Conservation (phyloP, 2,888 invertebrate species). For the Halictus quadricinctus region DNA sequence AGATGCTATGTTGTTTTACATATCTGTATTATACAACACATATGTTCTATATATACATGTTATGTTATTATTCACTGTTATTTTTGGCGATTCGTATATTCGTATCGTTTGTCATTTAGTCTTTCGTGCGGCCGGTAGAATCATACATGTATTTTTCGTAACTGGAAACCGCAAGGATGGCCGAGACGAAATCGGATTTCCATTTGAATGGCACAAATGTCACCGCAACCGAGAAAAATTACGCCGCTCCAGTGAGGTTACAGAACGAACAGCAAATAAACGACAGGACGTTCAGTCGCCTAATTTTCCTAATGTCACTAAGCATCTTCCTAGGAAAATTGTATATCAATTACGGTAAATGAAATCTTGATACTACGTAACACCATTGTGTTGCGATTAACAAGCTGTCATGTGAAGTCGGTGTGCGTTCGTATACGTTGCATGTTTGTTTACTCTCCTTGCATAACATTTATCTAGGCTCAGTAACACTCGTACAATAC, state of each 20-base stretch:
- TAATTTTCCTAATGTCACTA: conserved; percentile 70
- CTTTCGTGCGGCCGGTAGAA: neutral
- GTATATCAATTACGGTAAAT: conserved; percentile 73
- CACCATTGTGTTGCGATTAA: conserved; percentile 8
- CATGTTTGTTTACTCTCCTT: conserved; percentile 11
- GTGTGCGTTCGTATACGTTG: conserved; percentile 23
- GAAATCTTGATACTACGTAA: neutral
- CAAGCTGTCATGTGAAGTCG: neutral
- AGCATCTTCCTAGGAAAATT: conserved; percentile 73
- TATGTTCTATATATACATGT: neutral
- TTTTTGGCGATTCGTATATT: conserved; percentile 62
- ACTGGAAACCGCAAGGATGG: conserved; percentile 29
- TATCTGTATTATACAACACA: neutral
- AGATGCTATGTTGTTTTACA: neutral
- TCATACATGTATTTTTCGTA: neutral
- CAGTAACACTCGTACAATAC: neutral
- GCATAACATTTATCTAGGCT: conserved; percentile 17
- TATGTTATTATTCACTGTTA: conserved; percentile 65
- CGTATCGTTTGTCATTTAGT: conserved; percentile 47
- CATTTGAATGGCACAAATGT: conserved; percentile 29
- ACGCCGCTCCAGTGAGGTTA: conserved; percentile 38
- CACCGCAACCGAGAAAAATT: conserved; percentile 1
- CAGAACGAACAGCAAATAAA: conserved; percentile 66
- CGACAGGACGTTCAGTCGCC: conserved; percentile 73
- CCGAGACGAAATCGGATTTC: conserved; percentile 19